Evolutionary conservation across 2,888 invertebrate genomes (phyloP), one percentile per base, ranked within the genome.

Genomic region (Plagiodera versicolora): DNA sequence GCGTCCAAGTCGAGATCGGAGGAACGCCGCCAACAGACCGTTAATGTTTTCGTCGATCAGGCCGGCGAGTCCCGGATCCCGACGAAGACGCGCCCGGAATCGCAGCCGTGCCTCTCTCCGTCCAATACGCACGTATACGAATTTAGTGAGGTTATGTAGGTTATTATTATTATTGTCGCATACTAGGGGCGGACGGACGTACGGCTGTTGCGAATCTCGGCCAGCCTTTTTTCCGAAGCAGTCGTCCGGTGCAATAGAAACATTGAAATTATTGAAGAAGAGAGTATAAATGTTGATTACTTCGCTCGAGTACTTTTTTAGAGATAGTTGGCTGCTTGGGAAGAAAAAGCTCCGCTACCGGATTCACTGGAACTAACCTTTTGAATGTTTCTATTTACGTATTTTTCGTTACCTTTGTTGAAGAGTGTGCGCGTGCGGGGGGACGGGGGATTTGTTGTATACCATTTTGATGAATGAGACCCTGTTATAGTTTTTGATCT

Each of bases 141-240:
- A 68, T 73, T 73, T 75, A 75, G 76, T 77, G 76, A 77, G 76
- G 76, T 74, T 76, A 72, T 69, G 72, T 75, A 75, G 73, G 69
- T 70, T 65, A 70, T 70, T 69, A 70, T 70, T 64, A 65, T 69
- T 68, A 69, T 69, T 66, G 63, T 70, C 68, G 67, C 54, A 67
- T 67, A 64, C 65, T 56, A 61, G 56, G 30, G 58, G 61, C 60
- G 51, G 51, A 35, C 49, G 50, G 61, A 35, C 59, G 60, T 52
- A 46, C 51, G 56, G 55, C 44, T 30, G 54, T 44, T 20, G 10
- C 18, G 20, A 35, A 4, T 51, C n/a, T 16, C 24, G 24, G 44
- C 19, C 2, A 17, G 24, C 45, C 5, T 54, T 48, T 39, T 54
- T 51, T 46, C 49, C 51, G 20, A 58, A 39, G 52, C 18, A 62